Evolutionary conservation across 2,113 vertebrate species (phyloP), one percentile per base, ranked within the genome.

Genomic region (Antennarius striatus): DNA sequence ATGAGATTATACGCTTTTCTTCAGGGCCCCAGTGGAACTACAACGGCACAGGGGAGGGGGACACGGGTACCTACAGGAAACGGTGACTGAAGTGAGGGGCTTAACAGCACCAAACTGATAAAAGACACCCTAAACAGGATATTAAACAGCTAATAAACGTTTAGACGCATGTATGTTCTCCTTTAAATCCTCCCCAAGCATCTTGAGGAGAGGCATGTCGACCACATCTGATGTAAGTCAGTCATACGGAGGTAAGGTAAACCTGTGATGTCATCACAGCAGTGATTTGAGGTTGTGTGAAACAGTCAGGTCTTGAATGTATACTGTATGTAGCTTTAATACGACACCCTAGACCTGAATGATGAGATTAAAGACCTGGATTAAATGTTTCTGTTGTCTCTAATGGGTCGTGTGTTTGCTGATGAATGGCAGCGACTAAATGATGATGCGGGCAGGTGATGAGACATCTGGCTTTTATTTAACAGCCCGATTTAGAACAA

Each of bases 91-190:
- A 85, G 68, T 14, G 15, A 77, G 72, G 72, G 76, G 82, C 78
- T 80, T 73, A 68, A 74, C 75, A 59, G 57, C 69, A 84, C 46
- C 73, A 63, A 63, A 71, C 74, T 81, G 80, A 88, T 84, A 82
- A 90, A 88, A 83, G 69, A 81, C 79, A 59, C 79, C 76, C 84
- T 86, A 86, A 90, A 89, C 88, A 90, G 91, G 90, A 91, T 90
- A 90, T 90, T 91, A 89, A 91, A 90, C 88, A 91, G 88, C 89
- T 86, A 89, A 89, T 92, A 91, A 91, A 91, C 77, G 80, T 92
- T 89, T 81, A 81, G 73, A 75, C 71, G 75, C 63, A 73, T 83
- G 78, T 77, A 73, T 68, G 57, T 75, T 86, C 77, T 71, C 66
- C 72, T 87, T 77, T 82, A 87, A 86, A 81, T 82, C 69, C 61